A percentile compares a stretch with the other conserved stretches of the same genome.
These are phyloP conservation scores for Borostomias antarcticus DNA, from an alignment of 2,797 vertebrate species.

Conservation along the genomic window DNA sequence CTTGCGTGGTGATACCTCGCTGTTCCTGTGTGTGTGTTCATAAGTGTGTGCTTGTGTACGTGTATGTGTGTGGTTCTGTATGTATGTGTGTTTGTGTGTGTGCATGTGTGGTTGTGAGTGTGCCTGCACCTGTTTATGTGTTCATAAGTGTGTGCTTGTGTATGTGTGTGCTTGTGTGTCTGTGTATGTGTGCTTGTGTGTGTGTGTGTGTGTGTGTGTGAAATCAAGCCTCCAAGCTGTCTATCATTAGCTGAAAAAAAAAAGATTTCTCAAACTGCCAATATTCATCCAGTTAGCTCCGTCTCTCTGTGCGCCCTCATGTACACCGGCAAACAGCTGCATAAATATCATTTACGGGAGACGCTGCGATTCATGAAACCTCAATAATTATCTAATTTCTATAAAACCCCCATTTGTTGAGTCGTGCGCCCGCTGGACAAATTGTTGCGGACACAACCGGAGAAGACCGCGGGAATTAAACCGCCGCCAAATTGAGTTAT, in stretches of 20 bases:
- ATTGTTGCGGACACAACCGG: constrained; percentile 1
- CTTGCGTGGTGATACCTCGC: too few relatives aligned
- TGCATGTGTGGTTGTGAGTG: too few relatives aligned
- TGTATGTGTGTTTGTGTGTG: too few relatives aligned
- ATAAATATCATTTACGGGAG: background rate
- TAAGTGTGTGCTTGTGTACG: too few relatives aligned
- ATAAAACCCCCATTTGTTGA: background rate
- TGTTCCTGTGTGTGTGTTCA: too few relatives aligned
- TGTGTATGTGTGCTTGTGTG: too few relatives aligned
- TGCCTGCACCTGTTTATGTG: too few relatives aligned
- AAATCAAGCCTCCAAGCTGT: too few relatives aligned
- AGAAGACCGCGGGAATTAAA: constrained; percentile 1
- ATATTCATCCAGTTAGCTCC: background rate
- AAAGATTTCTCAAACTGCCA: background rate
- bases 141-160: too few relatives aligned
- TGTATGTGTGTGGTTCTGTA: too few relatives aligned
- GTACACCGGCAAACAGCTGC: background rate
- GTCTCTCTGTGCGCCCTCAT: background rate
- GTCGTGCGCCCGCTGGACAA: constrained; percentile 6
- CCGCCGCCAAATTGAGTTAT: constrained; percentile 27
- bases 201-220: background rate
- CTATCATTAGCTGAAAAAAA: too few relatives aligned
- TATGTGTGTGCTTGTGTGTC: too few relatives aligned
- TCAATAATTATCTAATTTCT: background rate
- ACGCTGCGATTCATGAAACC: background rate